These are phyloP conservation scores for Marcusenius ussheri DNA, from an alignment of 2,113 vertebrate species.

Conservation along the genomic window DNA sequence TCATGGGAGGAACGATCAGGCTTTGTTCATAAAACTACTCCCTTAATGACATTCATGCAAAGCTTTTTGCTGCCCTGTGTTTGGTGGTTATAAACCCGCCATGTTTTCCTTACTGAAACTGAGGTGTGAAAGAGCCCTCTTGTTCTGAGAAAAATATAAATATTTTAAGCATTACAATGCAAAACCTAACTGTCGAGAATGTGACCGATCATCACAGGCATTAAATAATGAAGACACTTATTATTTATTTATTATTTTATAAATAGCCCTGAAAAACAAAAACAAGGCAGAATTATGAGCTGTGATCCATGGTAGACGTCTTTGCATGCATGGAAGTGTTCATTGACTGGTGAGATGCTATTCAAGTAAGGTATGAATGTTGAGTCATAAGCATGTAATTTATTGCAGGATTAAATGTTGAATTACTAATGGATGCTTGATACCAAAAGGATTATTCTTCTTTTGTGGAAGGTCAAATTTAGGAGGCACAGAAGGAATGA, in stretches of 20 bases:
- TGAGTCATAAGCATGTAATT: not conserved
- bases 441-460: not conserved
- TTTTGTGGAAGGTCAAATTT: not conserved
- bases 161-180: not conserved
- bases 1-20: not conserved
- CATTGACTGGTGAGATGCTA: not conserved
- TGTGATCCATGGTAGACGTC: not conserved
- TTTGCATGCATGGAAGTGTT: not conserved
- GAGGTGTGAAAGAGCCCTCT: not conserved
- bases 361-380: not conserved
- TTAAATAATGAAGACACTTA: not conserved
- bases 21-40: not conserved
- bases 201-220: not conserved
- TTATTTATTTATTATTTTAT: constrained; percentile 1
- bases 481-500: not conserved
- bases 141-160: not conserved
- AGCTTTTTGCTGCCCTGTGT: not conserved
- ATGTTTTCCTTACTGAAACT: not conserved
- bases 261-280: not conserved
- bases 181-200: not conserved
- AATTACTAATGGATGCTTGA: not conserved
- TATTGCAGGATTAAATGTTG: not conserved
- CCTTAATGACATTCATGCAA: not conserved
- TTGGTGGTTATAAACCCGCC: not conserved
- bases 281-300: not conserved